Evolutionary conservation across 2,113 vertebrate species (phyloP).

Genomic region (Amazona vittata): DNA sequence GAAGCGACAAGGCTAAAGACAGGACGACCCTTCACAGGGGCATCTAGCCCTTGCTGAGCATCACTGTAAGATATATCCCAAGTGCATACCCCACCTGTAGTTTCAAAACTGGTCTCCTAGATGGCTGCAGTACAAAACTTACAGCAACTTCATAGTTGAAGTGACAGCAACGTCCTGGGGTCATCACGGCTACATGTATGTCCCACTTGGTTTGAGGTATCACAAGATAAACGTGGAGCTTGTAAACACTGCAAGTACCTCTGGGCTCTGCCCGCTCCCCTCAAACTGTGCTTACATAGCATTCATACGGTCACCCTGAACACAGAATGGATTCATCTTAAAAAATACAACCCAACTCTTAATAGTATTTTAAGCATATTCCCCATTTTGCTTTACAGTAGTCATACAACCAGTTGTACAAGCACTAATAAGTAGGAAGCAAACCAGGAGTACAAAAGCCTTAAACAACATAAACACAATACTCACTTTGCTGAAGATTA

Average conservation of each 20-base stretch:
- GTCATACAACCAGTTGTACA: neutral
- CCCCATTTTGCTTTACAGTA: neutral
- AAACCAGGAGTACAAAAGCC: neutral
- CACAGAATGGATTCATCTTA: neutral
- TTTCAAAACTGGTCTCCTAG: neutral
- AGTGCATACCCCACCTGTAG: fast-evolving
- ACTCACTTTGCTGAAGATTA: neutral
- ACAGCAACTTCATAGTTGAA: neutral
- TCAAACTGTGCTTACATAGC: neutral
- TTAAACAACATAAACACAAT: neutral
- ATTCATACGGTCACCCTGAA: neutral
- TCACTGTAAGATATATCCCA: neutral
- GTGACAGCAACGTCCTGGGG: neutral
- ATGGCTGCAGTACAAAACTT: neutral
- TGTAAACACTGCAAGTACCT: neutral
- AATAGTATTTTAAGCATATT: neutral
- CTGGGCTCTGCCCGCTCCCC: neutral
- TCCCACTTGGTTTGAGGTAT: fast-evolving
- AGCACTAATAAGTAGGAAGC: neutral
- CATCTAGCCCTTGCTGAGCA: neutral
- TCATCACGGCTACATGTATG: neutral
- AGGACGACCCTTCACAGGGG: neutral
- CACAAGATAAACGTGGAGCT: neutral
- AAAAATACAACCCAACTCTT: neutral
- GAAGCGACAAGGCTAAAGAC: neutral